Evolutionary conservation across 2,888 invertebrate species (phyloP), one percentile per base, ranked within the genome.

Genomic region (Drosophila pseudotakahashii): DNA sequence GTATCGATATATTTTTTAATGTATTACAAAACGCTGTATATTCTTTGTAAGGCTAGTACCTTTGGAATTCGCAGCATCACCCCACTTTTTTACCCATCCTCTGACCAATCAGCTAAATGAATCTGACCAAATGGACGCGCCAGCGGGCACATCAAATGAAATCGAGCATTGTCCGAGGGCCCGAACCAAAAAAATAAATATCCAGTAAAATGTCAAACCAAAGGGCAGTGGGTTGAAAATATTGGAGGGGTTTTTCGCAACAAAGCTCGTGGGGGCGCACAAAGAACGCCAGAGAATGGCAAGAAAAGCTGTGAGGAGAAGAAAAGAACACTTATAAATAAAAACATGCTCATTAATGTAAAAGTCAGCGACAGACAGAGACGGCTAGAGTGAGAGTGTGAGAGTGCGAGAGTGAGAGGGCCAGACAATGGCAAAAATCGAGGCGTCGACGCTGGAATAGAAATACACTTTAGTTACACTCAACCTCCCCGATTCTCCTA

Each of bases 261-360:
- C 48, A 67, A 67, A 67, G 55, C 45, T 39, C 45, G 13, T 23
- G 34, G 30, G 30, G 37, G 36, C 45, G 48, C 50, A 69, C 60
- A 75, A 69, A 68, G 68, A 45, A 26, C 14, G 14, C 41, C 58
- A 52, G 13, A 34, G 57, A 68, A 64, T 50, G n/a, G 42, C 44
- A 45, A 48, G 52, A 23, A 67, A 64, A 26, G 48, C 53, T 45
- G 36, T 32, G 55, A 14, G 34, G 14, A 50, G 36, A 75, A 75
- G 75, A 74, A 59, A 57, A 75, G 73, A 82, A 76, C 80, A 88
- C 83, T 82, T 88, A 82, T 82, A 88, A 82, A 82, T 86, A 86
- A 83, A 86, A 83, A 88, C 88, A 83, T 86, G 83, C 86, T 84
- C 83, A 84, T 84, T 88, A 88, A 88, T 87, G 74, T 87, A 84